These are phyloP conservation scores for Catharus fuscescens DNA, from an alignment of 2,113 vertebrate species.

Conservation along the genomic window DNA sequence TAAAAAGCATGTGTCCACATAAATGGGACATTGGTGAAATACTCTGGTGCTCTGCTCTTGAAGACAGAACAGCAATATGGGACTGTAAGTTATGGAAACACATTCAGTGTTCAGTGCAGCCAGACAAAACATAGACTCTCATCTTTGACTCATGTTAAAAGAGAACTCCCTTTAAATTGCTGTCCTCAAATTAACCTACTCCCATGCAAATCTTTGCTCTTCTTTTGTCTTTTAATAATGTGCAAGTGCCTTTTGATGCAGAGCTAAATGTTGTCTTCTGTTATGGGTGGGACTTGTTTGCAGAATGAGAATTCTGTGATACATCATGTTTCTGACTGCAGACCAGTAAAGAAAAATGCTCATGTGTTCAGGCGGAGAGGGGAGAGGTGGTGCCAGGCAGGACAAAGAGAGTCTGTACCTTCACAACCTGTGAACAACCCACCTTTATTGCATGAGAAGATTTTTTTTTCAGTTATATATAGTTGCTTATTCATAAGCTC, in stretches of 20 bases:
- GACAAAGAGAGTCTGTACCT: background rate
- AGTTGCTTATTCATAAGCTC: background rate
- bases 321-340: background rate
- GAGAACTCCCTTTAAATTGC: slow-evolving; percentile 30
- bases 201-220: slow-evolving; percentile 27
- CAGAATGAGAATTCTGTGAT: slow-evolving; percentile 6
- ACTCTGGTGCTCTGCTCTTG: background rate
- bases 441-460: background rate
- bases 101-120: background rate
- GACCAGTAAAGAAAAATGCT: background rate
- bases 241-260: slow-evolving; percentile 22
- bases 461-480: background rate
- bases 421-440: background rate
- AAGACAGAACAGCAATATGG: background rate
- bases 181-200: slow-evolving; percentile 30
- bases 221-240: slow-evolving; percentile 6
- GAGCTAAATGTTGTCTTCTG: slow-evolving; percentile 26
- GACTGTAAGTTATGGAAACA: background rate
- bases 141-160: slow-evolving; percentile 58
- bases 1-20: background rate
- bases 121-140: background rate
- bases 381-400: background rate
- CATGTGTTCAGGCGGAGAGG: background rate
- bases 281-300: slow-evolving; percentile 19
- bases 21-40: background rate